Evolutionary conservation across 2,888 invertebrate species (phyloP), one percentile per base, ranked within the genome.

Genomic region (Agriopis aurantiaria): DNA sequence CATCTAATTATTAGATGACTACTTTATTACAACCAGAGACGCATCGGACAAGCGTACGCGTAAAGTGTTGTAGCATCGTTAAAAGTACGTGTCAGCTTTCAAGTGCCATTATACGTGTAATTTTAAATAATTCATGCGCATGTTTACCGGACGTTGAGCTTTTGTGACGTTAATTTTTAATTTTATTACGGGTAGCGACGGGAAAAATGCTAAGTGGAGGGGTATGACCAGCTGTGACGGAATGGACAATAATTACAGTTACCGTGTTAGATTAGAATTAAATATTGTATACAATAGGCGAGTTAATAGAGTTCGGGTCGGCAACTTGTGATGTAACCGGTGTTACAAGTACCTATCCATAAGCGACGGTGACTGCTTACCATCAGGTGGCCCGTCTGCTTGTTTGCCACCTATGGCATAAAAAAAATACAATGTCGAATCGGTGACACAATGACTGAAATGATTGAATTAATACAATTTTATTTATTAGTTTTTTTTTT

Each of bases 121-220:
- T 69, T 75, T 73, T 58, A 73, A 64, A 62, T 74, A 64, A 60
- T 61, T 66, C 40, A 68, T 56, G 67, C 53, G 33, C 69, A 57
- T 51, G 66, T 70, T 65, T 52, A 65, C 65, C 51, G 65, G 65
- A 65, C 69, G 56, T 60, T 64, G 49, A 59, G 59, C 57, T 64
- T 63, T 64, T 59, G 55, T 49, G 53, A 23, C 59, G 48, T 65
- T 53, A 49, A 73, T 73, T 62, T 69, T 71, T 75, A 66, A 74
- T 75, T 72, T 70, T 63, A 59, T 68, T 57, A 69, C 53, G 67
- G 64, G 46, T 10, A 6, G 14, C 23, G 4, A 12, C 41, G 53
- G 53, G 17, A 53, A 62, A 33, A 62, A 62, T 53, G 45, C 45
- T 62, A 53, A 62, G 53, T 53, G 33, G n/a, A 62, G 53, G 46